These are phyloP conservation scores for Panagrolaimus sp. DNA, from an alignment of 1,140 invertebrate genomes.

Conservation along the genomic window DNA sequence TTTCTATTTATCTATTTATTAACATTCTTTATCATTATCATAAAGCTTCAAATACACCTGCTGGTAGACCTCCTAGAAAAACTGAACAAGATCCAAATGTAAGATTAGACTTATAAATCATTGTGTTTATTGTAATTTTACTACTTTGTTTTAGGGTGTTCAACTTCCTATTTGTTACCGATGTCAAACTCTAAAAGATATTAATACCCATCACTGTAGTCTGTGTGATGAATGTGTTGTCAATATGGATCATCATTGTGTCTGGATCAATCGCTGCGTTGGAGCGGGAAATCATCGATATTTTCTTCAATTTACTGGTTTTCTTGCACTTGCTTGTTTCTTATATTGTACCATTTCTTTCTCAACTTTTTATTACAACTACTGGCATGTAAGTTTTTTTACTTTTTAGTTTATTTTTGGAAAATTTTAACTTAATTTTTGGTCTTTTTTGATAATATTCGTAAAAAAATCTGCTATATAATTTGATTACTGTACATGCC, in stretches of 20 bases:
- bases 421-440: no score
- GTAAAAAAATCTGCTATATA: no score
- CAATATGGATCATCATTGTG: conserved; percentile 46
- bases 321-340: conserved; percentile 25
- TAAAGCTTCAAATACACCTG: not conserved
- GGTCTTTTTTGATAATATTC: no score
- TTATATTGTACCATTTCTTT: not conserved
- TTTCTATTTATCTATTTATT: not conserved
- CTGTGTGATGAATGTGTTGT: conserved; percentile 65
- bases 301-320: conserved; percentile 34
- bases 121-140: no score
- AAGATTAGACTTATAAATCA: no score
- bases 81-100: not conserved
- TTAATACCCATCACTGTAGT: conserved; percentile 77
- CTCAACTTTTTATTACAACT: conserved; percentile 11
- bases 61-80: not conserved
- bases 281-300: conserved; percentile 43
- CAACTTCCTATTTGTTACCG: not conserved
- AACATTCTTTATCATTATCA: conserved; percentile 1
- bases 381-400: conserved; percentile 8
- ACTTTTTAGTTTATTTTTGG: not conserved
- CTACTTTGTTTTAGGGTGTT: not conserved
- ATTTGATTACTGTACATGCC: no score
- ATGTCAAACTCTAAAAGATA: conserved; percentile 67
- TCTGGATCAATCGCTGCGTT: conserved; percentile 48